These are phyloP conservation scores for Agrilus mali DNA, from an alignment of 2,888 invertebrate genomes.

Conservation along the genomic window DNA sequence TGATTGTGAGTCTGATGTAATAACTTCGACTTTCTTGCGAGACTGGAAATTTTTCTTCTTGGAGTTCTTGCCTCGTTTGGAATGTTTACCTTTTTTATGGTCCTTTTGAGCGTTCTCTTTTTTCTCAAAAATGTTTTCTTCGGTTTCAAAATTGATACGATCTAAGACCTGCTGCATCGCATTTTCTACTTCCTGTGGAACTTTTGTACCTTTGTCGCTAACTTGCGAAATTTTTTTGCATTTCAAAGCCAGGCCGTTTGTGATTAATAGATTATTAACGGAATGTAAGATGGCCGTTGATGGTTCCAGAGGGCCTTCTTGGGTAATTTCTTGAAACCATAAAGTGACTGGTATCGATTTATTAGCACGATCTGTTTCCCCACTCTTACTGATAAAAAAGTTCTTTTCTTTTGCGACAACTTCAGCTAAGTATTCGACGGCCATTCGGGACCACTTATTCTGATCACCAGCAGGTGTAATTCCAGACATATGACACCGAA, in stretches of 20 bases:
- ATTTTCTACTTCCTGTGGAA: background rate
- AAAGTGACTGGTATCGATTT: constrained; percentile 43
- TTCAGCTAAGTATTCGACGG: constrained; percentile 43
- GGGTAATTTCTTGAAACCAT: constrained; percentile 47
- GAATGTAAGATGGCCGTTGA: constrained; percentile 48
- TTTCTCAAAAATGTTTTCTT: background rate
- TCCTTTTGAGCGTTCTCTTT: too few species aligned
- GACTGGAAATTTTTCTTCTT: too few species aligned
- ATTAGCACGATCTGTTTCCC: constrained; percentile 15
- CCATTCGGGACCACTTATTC: constrained; percentile 44
- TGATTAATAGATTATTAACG: constrained; percentile 51
- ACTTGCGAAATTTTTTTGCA: background rate
- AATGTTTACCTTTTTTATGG: too few species aligned
- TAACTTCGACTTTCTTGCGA: background rate
- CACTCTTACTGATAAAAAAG: constrained; percentile 13
- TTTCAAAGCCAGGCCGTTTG: constrained; percentile 38
- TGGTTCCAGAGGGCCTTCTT: constrained; percentile 54
- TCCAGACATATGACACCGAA: constrained; percentile 56
- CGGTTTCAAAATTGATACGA: background rate
- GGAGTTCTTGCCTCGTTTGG: too few species aligned
- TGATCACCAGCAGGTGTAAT: constrained; percentile 55
- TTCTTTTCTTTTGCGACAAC: constrained; percentile 11
- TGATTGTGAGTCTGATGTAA: too few species aligned
- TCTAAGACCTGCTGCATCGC: background rate
- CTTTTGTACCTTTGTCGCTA: background rate